These are phyloP conservation scores for Adela reaumurella DNA, from an alignment of 2,888 invertebrate genomes.

Conservation along the genomic window DNA sequence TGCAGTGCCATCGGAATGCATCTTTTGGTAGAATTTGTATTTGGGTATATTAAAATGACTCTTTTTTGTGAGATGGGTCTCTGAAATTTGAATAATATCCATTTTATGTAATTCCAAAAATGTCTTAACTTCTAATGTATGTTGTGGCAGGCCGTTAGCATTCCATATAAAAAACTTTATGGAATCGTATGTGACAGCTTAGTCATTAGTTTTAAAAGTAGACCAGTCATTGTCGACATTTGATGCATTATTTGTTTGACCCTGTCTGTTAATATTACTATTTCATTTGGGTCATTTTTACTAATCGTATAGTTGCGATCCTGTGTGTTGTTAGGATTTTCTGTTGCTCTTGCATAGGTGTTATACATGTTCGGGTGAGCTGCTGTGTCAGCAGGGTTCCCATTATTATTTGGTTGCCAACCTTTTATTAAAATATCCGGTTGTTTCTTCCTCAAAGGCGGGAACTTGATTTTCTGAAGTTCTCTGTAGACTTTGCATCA, in stretches of 20 bases:
- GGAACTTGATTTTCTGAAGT: background rate
- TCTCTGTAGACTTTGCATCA: background rate
- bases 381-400: too few relatives aligned
- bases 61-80: conserved; percentile 13
- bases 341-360: too few relatives aligned
- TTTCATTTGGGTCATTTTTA: background rate
- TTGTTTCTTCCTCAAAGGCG: background rate
- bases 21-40: conserved; percentile 19
- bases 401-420: background rate
- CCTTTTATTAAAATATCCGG: background rate
- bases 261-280: background rate
- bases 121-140: conserved; percentile 8
- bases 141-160: conserved; percentile 10
- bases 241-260: background rate
- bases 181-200: background rate
- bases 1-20: conserved; percentile 13
- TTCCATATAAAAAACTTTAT: background rate
- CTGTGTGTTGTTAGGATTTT: too few relatives aligned
- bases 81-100: conserved; percentile 5
- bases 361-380: too few relatives aligned
- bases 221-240: background rate
- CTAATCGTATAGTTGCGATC: too few relatives aligned
- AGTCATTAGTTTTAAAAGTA: background rate
- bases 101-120: conserved; percentile 8
- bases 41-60: conserved; percentile 9